Evolutionary conservation across 2,113 vertebrate genomes (phyloP).

Genomic region (Ictidomys tridecemlineatus): DNA sequence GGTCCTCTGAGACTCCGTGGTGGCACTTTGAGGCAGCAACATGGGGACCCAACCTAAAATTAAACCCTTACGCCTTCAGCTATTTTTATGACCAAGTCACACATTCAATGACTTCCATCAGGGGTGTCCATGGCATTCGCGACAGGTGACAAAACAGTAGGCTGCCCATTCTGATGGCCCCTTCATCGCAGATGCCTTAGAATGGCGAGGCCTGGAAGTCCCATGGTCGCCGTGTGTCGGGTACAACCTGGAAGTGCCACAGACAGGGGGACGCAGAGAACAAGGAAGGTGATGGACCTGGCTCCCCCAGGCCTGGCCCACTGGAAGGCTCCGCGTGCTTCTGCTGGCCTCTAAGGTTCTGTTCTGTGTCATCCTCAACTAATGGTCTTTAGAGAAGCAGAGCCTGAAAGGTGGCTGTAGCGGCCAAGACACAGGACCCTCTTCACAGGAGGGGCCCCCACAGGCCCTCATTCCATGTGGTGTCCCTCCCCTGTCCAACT

Average conservation of each 20-base stretch:
- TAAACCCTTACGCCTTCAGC: background rate
- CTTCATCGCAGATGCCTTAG: background rate
- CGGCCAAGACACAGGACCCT: background rate
- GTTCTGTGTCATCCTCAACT: background rate
- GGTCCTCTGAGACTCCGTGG: background rate
- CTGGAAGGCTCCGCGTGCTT: background rate
- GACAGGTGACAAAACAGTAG: background rate
- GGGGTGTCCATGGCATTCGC: background rate
- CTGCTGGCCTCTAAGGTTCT: background rate
- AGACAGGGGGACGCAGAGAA: background rate
- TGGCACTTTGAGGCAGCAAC: background rate
- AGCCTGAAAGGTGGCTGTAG: background rate
- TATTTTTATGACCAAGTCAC: conserved; percentile 57
- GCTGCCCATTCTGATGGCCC: background rate
- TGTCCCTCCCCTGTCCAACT: background rate
- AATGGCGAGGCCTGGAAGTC: background rate
- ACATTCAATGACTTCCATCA: background rate
- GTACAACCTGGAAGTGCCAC: background rate
- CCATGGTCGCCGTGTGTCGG: background rate
- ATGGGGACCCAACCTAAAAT: conserved; percentile 34
- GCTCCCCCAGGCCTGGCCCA: background rate
- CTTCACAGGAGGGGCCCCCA: background rate
- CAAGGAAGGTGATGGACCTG: background rate
- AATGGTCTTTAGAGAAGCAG: background rate
- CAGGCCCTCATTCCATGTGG: background rate